A percentile compares a stretch with the other conserved stretches of the same genome.
phyloP scores from a whole-genome alignment of 37 sponge, comb jelly and placozoan species.

The Spongilla lacustris region DNA sequence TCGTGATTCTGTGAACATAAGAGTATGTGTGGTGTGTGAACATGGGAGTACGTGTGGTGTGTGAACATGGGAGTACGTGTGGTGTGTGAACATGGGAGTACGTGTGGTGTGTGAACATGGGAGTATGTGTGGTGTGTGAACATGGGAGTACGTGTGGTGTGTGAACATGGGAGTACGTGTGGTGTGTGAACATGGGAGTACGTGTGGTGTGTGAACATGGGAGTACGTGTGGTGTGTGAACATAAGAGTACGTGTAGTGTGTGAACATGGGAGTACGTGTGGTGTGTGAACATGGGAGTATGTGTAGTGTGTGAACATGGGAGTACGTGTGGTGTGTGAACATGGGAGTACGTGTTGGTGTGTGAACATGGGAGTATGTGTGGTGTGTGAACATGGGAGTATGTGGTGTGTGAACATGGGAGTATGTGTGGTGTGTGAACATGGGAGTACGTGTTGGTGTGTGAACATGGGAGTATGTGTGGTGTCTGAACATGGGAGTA shows the following conservation, averaged over 20 bases:
- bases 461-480: neutral
- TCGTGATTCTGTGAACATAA: conserved; percentile 39
- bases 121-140: too few relatives aligned
- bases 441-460: neutral
- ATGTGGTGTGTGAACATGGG: neutral
- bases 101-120: conserved; percentile 2
- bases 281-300: neutral
- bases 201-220: neutral
- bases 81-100: neutral
- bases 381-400: neutral
- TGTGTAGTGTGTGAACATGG: neutral
- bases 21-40: neutral
- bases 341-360: neutral
- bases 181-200: neutral
- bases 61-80: neutral
- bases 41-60: neutral
- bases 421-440: too few relatives aligned
- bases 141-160: neutral
- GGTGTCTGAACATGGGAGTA: neutral
- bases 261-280: neutral
- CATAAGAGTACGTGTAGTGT: neutral
- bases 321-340: too few relatives aligned
- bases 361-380: neutral
- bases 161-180: neutral
- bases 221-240: too few relatives aligned